Conservation (phyloP, 2,888 invertebrate genomes). For the Blastobasis lacticolella region DNA sequence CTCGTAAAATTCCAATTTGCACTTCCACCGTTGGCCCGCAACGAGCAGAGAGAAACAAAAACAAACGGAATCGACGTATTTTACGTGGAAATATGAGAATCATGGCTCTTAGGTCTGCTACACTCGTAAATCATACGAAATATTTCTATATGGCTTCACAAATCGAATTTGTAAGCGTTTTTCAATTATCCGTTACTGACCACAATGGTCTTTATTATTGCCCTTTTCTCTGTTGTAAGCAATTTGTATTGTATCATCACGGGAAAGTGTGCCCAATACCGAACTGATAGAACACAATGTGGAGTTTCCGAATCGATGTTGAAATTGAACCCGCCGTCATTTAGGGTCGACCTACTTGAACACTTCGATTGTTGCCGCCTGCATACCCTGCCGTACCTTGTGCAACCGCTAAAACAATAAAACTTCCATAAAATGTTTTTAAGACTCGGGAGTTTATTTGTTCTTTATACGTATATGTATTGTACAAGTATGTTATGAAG, state of each 20-base stretch:
- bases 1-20: conserved; percentile 20
- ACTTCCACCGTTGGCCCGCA: conserved; percentile 15
- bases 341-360: conserved; percentile 47
- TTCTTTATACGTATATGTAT: conserved; percentile 12
- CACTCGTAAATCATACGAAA: conserved; percentile 59
- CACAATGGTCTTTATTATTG: conserved; percentile 61
- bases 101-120: conserved; percentile 39
- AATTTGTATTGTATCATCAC: conserved; percentile 42
- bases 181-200: conserved; percentile 70
- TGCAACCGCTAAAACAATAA: conserved; percentile 48
- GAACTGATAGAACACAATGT: conserved; percentile 17
- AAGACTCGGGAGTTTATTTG: conserved; percentile 13
- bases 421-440: conserved; percentile 28
- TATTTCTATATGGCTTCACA: conserved; percentile 53
- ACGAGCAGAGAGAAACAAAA: conserved; percentile 15
- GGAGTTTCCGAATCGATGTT: conserved; percentile 9
- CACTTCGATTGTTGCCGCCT: conserved; percentile 47
- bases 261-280: conserved; percentile 17
- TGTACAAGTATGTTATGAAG: conserved; percentile 6
- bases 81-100: conserved; percentile 29
- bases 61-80: conserved; percentile 24
- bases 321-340: conserved; percentile 34
- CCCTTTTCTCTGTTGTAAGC: conserved; percentile 57
- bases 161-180: conserved; percentile 66
- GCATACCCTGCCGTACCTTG: conserved; percentile 41